Evolutionary conservation across 1,140 invertebrate genomes (phyloP).

Genomic region (Apis laboriosa): DNA sequence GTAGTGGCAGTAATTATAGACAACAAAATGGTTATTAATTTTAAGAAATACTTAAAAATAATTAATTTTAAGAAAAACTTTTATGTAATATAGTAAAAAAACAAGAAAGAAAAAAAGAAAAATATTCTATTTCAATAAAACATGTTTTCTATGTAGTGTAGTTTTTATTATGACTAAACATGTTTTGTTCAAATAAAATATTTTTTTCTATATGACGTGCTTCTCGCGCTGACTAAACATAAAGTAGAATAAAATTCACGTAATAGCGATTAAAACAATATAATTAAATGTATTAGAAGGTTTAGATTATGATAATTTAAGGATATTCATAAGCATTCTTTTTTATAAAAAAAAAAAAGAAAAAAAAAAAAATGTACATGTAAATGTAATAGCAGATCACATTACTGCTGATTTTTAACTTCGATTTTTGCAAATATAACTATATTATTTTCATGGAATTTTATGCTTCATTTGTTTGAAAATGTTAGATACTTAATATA

Average conservation of each 20-base stretch:
- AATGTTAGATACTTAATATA: neutral
- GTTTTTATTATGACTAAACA: constrained; percentile 8
- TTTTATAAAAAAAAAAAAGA: constrained; percentile 42
- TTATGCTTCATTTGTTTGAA: neutral
- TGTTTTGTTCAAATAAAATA: constrained; percentile 10
- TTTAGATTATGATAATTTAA: constrained; percentile 10
- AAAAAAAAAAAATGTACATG: constrained; percentile 20
- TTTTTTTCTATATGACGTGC: constrained; percentile 16
- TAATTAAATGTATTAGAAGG: neutral
- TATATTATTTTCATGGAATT: neutral
- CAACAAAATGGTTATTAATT: constrained; percentile 77
- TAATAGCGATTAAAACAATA: neutral
- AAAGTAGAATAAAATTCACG: neutral
- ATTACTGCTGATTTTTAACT: constrained; percentile 8
- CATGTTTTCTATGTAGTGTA: constrained; percentile 11
- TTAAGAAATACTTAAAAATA: neutral
- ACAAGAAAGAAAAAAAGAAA: constrained; percentile 11
- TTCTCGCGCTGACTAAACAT: constrained; percentile 15
- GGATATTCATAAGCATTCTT: constrained; percentile 41
- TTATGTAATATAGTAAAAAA: constrained; percentile 50
- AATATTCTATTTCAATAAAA: constrained; percentile 17
- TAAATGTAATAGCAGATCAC: constrained; percentile 25
- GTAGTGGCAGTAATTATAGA: constrained; percentile 69
- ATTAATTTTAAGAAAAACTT: constrained; percentile 12
- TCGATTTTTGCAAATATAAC: neutral